These are phyloP conservation scores for Acropternis orthonyx DNA, from an alignment of 2,797 vertebrate species.

Conservation along the genomic window DNA sequence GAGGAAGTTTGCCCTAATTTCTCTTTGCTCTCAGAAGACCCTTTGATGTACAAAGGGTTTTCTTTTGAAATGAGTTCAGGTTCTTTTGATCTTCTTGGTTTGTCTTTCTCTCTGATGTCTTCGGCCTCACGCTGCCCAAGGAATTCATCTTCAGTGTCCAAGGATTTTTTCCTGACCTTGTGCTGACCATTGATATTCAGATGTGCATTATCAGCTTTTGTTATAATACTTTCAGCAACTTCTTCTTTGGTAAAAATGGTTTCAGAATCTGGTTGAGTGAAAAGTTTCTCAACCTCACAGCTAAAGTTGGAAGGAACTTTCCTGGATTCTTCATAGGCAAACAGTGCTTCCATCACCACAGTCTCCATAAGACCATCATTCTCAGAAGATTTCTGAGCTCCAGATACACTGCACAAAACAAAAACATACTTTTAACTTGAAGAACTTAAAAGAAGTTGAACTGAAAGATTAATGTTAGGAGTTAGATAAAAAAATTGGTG, in stretches of 20 bases:
- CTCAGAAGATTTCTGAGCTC: constrained; percentile 16
- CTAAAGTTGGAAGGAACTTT: not conserved
- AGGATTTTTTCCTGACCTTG: not conserved
- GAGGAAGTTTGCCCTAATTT: constrained; percentile 21
- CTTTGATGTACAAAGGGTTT: not conserved
- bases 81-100: constrained; percentile 33
- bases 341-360: not conserved
- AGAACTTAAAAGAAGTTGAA: not conserved
- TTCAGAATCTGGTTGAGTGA: constrained; percentile 1
- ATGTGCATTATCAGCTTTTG: constrained; percentile 19
- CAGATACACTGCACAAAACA: constrained; percentile 54
- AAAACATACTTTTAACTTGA: not conserved
- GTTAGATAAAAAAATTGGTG: not conserved
- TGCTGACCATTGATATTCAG: constrained; percentile 10
- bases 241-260: constrained; percentile 66
- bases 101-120: not conserved
- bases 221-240: not conserved
- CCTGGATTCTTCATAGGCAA: constrained; percentile 31
- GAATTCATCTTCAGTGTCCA: not conserved
- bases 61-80: not conserved
- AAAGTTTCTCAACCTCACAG: constrained; percentile 28
- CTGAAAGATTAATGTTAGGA: not conserved
- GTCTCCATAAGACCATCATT: not conserved
- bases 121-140: not conserved
- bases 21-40: not conserved